Conservation (phyloP, 2,888 invertebrate genomes). For the Vesta saturnalis region DNA sequence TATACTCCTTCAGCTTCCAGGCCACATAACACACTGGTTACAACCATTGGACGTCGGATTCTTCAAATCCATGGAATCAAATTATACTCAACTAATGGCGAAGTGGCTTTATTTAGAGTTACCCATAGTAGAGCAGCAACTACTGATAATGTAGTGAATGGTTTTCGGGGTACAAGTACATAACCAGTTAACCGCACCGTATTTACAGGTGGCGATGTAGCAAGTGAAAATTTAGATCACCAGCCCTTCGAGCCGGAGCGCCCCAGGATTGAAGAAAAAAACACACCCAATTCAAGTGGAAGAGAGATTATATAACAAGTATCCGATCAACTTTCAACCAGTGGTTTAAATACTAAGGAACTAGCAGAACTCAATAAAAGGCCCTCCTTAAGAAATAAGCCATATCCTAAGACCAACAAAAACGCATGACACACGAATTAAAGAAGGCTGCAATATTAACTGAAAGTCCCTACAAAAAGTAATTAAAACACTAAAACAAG, state of each 20-base stretch:
- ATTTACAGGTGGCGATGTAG: conserved; percentile 33
- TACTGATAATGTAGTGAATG: conserved; percentile 28
- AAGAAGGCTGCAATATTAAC: neutral
- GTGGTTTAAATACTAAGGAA: neutral
- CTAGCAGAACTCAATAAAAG: neutral
- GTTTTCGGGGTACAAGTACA: conserved; percentile 40
- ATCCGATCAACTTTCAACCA: neutral
- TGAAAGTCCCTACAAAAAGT: neutral
- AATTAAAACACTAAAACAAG: neutral
- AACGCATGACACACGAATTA: neutral
- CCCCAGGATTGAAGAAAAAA: neutral
- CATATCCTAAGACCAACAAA: neutral
- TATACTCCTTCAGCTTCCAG: conserved; percentile 7
- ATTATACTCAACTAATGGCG: neutral
- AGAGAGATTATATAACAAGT: neutral
- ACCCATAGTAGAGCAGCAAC: conserved; percentile 46
- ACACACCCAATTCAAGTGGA: neutral
- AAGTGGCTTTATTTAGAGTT: neutral
- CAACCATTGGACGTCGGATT: neutral
- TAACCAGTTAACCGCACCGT: conserved; percentile 45
- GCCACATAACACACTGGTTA: conserved; percentile 8
- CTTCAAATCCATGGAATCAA: neutral
- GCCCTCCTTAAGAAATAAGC: neutral
- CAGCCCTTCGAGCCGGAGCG: neutral
- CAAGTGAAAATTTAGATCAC: conserved; percentile 5